These are phyloP conservation scores for Arion vulgaris DNA, from an alignment of 1,140 invertebrate genomes.

Conservation along the genomic window DNA sequence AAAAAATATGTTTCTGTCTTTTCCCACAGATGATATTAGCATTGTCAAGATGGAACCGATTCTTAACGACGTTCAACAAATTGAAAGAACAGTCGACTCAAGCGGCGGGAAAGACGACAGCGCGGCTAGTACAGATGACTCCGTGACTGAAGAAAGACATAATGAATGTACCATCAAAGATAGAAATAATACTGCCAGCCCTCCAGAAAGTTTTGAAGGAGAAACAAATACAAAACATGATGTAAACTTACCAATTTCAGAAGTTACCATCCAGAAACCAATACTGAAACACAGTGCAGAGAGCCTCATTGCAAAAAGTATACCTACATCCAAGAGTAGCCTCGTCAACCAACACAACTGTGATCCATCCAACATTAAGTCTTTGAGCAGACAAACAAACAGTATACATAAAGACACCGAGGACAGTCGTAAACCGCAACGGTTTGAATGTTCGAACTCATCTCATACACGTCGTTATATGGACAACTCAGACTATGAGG, in stretches of 20 bases:
- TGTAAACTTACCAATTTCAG: not conserved
- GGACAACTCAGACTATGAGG: not conserved
- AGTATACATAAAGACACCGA: not conserved
- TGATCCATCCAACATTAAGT: not conserved
- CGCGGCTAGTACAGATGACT: not conserved
- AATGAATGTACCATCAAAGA: not conserved
- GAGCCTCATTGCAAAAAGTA: constrained; percentile 26
- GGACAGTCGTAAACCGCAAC: not conserved
- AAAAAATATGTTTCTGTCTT: not conserved
- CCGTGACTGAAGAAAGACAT: not conserved
- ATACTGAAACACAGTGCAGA: constrained; percentile 36
- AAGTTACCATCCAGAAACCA: not conserved
- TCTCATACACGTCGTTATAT: not conserved
- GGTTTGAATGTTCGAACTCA: not conserved
- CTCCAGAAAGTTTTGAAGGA: not conserved
- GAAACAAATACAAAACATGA: not conserved
- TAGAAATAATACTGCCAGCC: too few species aligned
- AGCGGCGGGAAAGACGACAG: not conserved
- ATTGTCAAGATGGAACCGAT: not conserved
- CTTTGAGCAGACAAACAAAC: not conserved
- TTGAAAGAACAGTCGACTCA: not conserved
- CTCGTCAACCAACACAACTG: not conserved
- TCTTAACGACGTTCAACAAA: not conserved
- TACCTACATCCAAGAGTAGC: not conserved
- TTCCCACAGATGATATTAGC: not conserved